phyloP scores from a whole-genome alignment of 2,888 invertebrate genomes.

The Lampropteryx suffumata region DNA sequence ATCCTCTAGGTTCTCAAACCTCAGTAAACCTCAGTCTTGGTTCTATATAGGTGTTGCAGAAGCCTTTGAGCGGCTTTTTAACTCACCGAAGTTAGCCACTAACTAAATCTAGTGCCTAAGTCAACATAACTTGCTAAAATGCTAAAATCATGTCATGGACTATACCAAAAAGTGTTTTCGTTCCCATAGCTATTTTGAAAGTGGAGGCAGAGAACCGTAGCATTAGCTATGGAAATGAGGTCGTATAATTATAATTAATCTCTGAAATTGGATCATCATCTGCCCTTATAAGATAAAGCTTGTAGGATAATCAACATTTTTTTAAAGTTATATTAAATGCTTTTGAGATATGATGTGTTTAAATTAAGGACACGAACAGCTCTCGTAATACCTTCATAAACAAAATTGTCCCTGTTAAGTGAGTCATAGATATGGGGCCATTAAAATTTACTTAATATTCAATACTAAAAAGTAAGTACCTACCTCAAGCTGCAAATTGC shows the following conservation, averaged over 20 bases:
- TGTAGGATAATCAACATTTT: constrained; percentile 21
- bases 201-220: constrained; percentile 45
- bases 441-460: too few relatives aligned
- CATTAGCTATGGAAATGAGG: constrained; percentile 64
- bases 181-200: constrained; percentile 33
- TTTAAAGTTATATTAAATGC: constrained; percentile 10
- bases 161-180: not conserved
- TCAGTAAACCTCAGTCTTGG: too few relatives aligned
- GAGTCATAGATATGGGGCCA: too few relatives aligned
- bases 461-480: too few relatives aligned
- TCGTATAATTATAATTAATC: constrained; percentile 65
- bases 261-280: constrained; percentile 45
- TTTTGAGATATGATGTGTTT: constrained; percentile 2
- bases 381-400: too few relatives aligned
- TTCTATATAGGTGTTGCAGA: too few relatives aligned
- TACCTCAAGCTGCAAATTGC: not conserved
- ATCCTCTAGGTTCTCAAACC: too few relatives aligned
- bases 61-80: too few relatives aligned
- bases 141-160: too few relatives aligned
- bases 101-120: too few relatives aligned
- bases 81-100: too few relatives aligned
- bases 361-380: constrained; percentile 1
- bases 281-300: constrained; percentile 22
- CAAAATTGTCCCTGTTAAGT: not conserved
- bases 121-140: too few relatives aligned